These are phyloP conservation scores for Encarsia formosa DNA, from an alignment of 2,888 invertebrate species.

Conservation along the genomic window DNA sequence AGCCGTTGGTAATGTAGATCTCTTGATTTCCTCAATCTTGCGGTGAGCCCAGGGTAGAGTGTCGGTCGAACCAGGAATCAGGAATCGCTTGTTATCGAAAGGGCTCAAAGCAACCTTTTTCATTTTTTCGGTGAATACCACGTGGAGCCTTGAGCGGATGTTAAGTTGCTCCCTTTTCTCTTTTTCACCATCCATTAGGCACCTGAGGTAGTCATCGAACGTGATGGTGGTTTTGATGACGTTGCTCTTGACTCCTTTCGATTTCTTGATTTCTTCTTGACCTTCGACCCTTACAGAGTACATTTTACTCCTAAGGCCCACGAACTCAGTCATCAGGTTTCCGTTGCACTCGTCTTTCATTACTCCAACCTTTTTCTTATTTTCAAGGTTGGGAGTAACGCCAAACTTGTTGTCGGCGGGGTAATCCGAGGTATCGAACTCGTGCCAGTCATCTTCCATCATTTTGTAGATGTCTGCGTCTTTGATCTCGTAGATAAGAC, in stretches of 20 bases:
- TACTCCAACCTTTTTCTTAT: conserved; percentile 34
- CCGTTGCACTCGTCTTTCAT: conserved; percentile 41
- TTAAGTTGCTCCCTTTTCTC: neutral
- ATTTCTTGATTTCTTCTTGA: neutral
- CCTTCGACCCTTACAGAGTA: neutral
- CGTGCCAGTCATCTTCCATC: too few species aligned
- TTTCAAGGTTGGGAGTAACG: too few species aligned
- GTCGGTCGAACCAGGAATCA: conserved; percentile 37
- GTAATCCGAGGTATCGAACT: too few species aligned
- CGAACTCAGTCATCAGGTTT: conserved; percentile 36
- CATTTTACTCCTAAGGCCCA: conserved; percentile 21
- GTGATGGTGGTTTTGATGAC: conserved; percentile 20
- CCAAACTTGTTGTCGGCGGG: too few species aligned
- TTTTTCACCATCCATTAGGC: neutral
- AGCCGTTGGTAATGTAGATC: too few species aligned
- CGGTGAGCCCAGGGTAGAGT: conserved; percentile 12
- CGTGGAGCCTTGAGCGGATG: neutral
- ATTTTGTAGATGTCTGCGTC: too few species aligned
- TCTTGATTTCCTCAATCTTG: too few species aligned
- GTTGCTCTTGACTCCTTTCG: neutral
- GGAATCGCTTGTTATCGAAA: conserved; percentile 39
- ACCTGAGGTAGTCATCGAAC: conserved; percentile 25
- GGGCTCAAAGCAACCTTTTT: conserved; percentile 22
- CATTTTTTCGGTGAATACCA: conserved; percentile 4
- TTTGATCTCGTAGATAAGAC: too few species aligned